Evolutionary conservation across 2,797 vertebrate genomes (phyloP), one percentile per base, ranked within the genome.

Genomic region (Novumbra hubbsi): DNA sequence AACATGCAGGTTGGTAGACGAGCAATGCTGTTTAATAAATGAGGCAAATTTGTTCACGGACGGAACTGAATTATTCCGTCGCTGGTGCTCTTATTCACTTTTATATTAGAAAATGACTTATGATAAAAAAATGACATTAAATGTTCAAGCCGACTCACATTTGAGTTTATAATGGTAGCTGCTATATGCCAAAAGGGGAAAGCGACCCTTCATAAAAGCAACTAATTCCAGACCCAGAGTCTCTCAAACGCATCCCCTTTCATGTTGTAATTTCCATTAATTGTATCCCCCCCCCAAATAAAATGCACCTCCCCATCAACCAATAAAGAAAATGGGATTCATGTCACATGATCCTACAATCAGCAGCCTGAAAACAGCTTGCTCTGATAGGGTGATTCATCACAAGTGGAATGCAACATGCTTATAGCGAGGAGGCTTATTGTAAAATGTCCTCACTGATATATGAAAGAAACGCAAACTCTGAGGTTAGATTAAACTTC

Each of bases 381-480:
- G 16, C 15, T 5, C 41, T 3, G 45, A 41, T 49, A 45, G 55
- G 32, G 63, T 64, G 67, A 74, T 72, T 78, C 60, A 68, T 72
- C 73, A 75, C 38, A 19, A 7, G 7, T 21, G 49, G 62, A 30
- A 24, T 8, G 69, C 32, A 4, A 34, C n/a, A 52, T 28, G 69
- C 52, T 41, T 71, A 48, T 14, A 14, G 73, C 70, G 28, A 1
- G 57, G 57, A 17, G 24, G 50, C 64, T 64, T 65, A 72, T 72
- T 71, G 34, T 74, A 9, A 64, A 71, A 67, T 16, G 32, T 55
- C 72, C 28, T 32, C 28, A 30, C 49, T 79, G 76, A 77, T 65
- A 15, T 79, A 76, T 74, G 74, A 57, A 80, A 21, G 11, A 57
- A 76, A 80, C 11, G 32, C 49, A 57, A 34, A 50, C 77, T 60